Evolutionary conservation across 2,113 vertebrate genomes (phyloP), one percentile per base, ranked within the genome.

Genomic region (Ictalurus punctatus): DNA sequence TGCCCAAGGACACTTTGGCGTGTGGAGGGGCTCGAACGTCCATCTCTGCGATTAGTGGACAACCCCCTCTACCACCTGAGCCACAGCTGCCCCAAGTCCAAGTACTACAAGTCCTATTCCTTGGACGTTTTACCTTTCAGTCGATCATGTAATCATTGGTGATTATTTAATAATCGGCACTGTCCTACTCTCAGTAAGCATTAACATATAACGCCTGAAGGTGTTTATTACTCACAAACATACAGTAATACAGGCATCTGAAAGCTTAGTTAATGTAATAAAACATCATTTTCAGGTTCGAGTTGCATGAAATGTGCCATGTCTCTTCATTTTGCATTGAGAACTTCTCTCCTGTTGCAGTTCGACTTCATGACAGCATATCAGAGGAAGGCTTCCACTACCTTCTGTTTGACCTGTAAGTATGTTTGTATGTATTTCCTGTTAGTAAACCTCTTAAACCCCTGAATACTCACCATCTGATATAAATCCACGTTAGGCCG

Each of bases 331-430:
- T 54, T 56, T 79, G 34, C 34, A 78, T 83, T 84, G 34, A 84
- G 74, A 78, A 40, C 19, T 27, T 52, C 27, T 40, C 19, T 87
- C 23, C 21, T 85, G 19, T 88, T 89, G 78, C 80, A 92, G 91
- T 92, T 85, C 91, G 91, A 21, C 91, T 92, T 48, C 91, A 92
- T 88, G 91, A 92, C 89, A 92, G 91, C 90, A 92, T 92, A 90
- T 90, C 91, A 92, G 91, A 92, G 86, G 91, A 92, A 89, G 83
- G 88, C 69, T 92, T 92, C 61, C 91, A 91, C 67, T 91, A 91
- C 84, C 61, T 91, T 54, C 90, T 91, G 54, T 91, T 91, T 89
- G 90, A 91, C 80, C 85, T 91, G 90, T 91, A 89, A 91, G 90
- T 91, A 25, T 90, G 80, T 63, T 27, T 59, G 34, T 84, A 37